Percentiles rank a stretch among this genome's conserved stretches.
Conservation (phyloP, 2,888 invertebrate genomes). For the Drosophila anomelani region DNA sequence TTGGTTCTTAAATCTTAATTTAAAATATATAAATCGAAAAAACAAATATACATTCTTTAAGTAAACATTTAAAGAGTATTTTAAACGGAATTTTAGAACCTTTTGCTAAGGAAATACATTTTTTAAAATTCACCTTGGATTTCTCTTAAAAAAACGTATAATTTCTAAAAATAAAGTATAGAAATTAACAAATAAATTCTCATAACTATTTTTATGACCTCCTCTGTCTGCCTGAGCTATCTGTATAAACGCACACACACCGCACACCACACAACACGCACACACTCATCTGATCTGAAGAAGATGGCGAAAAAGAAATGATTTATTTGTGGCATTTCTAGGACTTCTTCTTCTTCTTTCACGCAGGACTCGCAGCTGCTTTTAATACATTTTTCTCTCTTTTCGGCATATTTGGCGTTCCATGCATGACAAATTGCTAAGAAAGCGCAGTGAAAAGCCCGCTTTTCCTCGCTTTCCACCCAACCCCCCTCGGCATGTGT, state of each 20-base stretch:
- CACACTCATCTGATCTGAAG: constrained; percentile 46
- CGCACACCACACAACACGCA: constrained; percentile 4
- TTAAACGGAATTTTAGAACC: not conserved
- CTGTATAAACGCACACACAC: constrained; percentile 28
- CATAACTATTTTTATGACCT: not conserved
- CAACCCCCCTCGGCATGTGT: constrained; percentile 18
- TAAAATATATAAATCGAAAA: too few relatives aligned
- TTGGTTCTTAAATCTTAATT: too few relatives aligned
- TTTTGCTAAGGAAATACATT: too few relatives aligned
- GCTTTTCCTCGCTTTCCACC: constrained; percentile 3
- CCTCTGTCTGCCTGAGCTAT: constrained; percentile 29
- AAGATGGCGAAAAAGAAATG: constrained; percentile 80
- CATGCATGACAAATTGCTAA: constrained; percentile 81
- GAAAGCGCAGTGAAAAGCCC: constrained; percentile 62
- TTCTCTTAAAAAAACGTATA: too few relatives aligned
- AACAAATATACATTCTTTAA: too few relatives aligned
- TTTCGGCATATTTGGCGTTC: constrained; percentile 79
- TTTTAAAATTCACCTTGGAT: too few relatives aligned
- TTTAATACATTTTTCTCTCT: constrained; percentile 77
- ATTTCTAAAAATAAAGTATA: not conserved
- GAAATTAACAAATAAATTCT: not conserved
- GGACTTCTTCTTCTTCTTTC: constrained; percentile 38
- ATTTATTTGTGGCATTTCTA: constrained; percentile 80
- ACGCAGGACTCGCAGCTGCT: constrained; percentile 63
- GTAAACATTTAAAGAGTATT: not conserved